phyloP scores from a whole-genome alignment of 1,140 invertebrate species.

The Drosophila melanogaster region Release_6_plus_ISO1_MT NT_037436.4:2377501-2378000 shows the following conservation, averaged over 20 bases:
- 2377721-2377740: slow-evolving; percentile 10
- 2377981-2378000: slow-evolving; percentile 34
- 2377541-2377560: not conserved
- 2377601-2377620: not conserved
- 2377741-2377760: not conserved
- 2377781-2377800: not conserved
- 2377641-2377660: slow-evolving; percentile 4
- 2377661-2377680: slow-evolving; percentile 12
- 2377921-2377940: slow-evolving; percentile 27
- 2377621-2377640: not conserved
- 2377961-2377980: slow-evolving; percentile 16
- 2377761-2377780: not conserved
- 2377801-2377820: not conserved
- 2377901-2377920: not conserved
- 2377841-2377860: slow-evolving; percentile 20
- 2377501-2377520: slow-evolving; percentile 7
- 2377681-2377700: slow-evolving; percentile 2
- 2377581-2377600: not conserved
- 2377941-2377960: not conserved
- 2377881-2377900: not conserved
- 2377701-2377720: not conserved
- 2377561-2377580: slow-evolving; percentile 17
- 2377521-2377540: slow-evolving; percentile 2
- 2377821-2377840: slow-evolving; percentile 30
- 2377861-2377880: slow-evolving; percentile 4